These are phyloP conservation scores for Chydorus sphaericus DNA, from an alignment of 2,888 invertebrate genomes.

Conservation along the genomic window DNA sequence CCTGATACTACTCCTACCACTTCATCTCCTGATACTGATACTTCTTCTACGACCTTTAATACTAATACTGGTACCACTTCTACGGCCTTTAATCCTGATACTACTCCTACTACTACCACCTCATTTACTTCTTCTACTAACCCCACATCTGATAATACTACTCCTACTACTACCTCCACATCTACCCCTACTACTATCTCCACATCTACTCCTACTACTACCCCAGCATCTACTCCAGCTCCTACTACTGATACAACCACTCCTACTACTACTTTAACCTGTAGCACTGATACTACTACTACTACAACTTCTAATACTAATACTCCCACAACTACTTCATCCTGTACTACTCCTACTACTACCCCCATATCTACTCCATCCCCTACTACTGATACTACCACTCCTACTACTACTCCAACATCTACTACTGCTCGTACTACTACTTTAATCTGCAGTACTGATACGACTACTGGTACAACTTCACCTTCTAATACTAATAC, in stretches of 20 bases:
- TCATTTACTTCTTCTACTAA: neutral
- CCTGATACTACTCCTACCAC: neutral
- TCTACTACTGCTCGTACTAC: too few species aligned
- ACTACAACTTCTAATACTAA: too few species aligned
- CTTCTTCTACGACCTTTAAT: neutral
- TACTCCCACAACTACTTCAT: too few species aligned
- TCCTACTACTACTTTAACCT: neutral
- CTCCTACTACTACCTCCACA: neutral
- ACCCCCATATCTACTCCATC: too few species aligned
- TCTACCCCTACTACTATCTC: neutral
- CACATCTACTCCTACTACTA: neutral
- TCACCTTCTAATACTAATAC: too few species aligned
- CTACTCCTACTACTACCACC: neutral
- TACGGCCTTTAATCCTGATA: neutral
- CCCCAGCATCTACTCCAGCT: neutral
- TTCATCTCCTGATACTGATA: neutral
- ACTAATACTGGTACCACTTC: neutral
- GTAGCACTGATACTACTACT: neutral
- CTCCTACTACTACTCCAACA: too few species aligned
- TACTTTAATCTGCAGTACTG: too few species aligned
- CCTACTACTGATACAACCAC: neutral
- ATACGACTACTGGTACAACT: too few species aligned
- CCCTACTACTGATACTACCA: too few species aligned
- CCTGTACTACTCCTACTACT: too few species aligned
- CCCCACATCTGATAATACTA: neutral